Percentiles rank a stretch among this genome's conserved stretches.
Evolutionary conservation across 92 coral and sea anemone species (phyloP).

Genomic region (Nematostella vectensis): DNA sequence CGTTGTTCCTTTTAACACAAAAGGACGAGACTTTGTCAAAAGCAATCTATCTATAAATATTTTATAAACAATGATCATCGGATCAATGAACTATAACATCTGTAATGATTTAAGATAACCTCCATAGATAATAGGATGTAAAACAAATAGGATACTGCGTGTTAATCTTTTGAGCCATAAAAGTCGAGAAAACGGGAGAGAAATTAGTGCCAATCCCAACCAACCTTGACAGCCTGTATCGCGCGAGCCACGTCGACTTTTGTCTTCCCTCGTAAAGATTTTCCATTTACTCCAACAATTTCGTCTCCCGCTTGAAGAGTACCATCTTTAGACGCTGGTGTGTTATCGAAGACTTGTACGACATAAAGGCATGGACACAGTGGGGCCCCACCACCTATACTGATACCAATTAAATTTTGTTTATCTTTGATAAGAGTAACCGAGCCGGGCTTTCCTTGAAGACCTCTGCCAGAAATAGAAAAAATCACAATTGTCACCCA

Average conservation of each 20-base stretch:
- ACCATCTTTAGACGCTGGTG: slow-evolving; percentile 95
- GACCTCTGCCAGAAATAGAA: slow-evolving; percentile 50
- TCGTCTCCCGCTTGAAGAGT: slow-evolving; percentile 98
- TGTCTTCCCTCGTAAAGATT: slow-evolving; percentile 92
- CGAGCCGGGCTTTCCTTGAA: slow-evolving; percentile 95
- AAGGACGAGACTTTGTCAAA: no score
- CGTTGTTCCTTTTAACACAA: no score
- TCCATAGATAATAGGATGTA: no score
- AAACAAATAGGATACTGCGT: no score
- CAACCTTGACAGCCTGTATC: slow-evolving; percentile 91
- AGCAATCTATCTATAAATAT: no score
- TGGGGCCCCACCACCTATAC: slow-evolving; percentile 99
- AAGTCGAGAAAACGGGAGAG: no score
- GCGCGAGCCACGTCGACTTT: slow-evolving; percentile 99
- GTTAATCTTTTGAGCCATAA: no score
- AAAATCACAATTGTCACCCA: neutral
- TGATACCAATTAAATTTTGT: slow-evolving; percentile 91
- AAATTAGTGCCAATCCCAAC: slow-evolving; percentile 1
- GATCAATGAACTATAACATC: no score
- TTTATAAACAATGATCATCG: no score
- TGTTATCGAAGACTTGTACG: slow-evolving; percentile 97
- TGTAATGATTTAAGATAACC: no score
- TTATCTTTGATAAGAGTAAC: slow-evolving; percentile 89
- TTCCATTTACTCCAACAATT: slow-evolving; percentile 98
- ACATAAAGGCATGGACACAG: slow-evolving; percentile 95